A percentile compares a stretch with the other conserved stretches of the same genome.
Conservation (phyloP, 2,113 vertebrate genomes). For the Dasyornis broadbenti region DNA sequence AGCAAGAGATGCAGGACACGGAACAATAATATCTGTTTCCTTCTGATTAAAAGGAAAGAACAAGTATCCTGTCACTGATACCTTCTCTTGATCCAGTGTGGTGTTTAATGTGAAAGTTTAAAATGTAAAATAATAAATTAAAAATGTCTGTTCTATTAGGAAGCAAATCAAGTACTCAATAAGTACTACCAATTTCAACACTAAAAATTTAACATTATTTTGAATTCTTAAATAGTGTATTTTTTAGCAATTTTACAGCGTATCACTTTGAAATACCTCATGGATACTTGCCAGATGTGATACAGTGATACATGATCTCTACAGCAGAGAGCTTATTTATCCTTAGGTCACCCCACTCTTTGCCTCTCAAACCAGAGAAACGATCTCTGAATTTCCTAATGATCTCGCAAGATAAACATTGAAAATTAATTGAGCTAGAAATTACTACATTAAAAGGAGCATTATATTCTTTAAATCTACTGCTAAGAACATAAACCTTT, state of each 20-base stretch:
- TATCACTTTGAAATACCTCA: conserved; percentile 14
- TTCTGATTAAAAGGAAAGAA: neutral
- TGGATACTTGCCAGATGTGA: conserved; percentile 49
- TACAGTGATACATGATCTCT: neutral
- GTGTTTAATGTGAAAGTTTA: neutral
- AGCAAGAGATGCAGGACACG: neutral
- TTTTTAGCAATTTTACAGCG: conserved; percentile 46
- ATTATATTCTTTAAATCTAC: conserved; percentile 51
- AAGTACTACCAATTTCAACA: conserved; percentile 20
- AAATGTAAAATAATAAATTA: conserved; percentile 17
- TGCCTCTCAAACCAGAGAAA: conserved; percentile 17
- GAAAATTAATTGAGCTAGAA: conserved; percentile 31
- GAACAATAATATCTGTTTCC: neutral
- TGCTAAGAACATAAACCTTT: conserved; percentile 61
- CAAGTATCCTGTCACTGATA: neutral
- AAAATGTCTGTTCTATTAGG: neutral
- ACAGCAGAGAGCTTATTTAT: conserved; percentile 37
- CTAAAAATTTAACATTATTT: neutral
- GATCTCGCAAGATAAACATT: conserved; percentile 21
- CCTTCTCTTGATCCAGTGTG: neutral
- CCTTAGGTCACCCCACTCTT: conserved; percentile 46
- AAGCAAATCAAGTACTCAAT: neutral
- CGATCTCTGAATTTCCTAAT: conserved; percentile 38
- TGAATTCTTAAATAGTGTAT: neutral
- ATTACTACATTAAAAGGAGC: conserved; percentile 23